Evolutionary conservation across 2,888 invertebrate species (phyloP).

Genomic region (Apotomis betuletana): DNA sequence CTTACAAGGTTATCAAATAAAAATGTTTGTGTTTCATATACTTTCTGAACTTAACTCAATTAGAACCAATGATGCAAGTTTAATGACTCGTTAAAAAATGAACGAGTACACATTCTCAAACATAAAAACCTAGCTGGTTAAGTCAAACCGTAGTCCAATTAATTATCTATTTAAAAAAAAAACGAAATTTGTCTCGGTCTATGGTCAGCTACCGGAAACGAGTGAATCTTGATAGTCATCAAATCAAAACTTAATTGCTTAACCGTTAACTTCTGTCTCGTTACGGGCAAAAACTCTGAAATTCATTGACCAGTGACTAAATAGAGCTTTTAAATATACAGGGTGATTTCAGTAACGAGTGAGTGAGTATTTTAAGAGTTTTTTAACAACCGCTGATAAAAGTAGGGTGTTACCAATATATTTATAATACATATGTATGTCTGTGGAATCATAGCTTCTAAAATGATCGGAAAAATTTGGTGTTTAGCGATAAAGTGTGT

Average conservation of each 20-base stretch:
- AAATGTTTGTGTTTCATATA: too few species aligned
- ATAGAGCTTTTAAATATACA: background rate
- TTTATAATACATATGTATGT: too few species aligned
- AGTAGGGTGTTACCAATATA: too few species aligned
- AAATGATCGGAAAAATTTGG: too few species aligned
- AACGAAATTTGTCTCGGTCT: constrained; percentile 6
- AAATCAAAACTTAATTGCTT: constrained; percentile 17
- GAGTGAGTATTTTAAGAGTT: too few species aligned
- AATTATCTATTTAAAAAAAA: constrained; percentile 2
- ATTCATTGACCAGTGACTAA: constrained; percentile 7
- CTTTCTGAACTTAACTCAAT: too few species aligned
- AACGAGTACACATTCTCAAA: background rate
- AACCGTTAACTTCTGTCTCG: constrained; percentile 12
- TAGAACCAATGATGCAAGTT: too few species aligned
- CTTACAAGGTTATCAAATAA: too few species aligned
- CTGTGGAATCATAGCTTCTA: too few species aligned
- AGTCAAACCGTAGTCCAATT: background rate
- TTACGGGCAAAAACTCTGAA: constrained; percentile 1
- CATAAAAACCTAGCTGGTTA: background rate
- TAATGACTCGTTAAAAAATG: background rate
- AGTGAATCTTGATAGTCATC: constrained; percentile 19
- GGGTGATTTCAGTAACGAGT: background rate
- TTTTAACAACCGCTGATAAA: too few species aligned
- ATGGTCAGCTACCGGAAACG: constrained; percentile 9
- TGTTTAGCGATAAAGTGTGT: too few species aligned